Percentiles rank a stretch among this genome's conserved stretches.
These are phyloP conservation scores for Chrysomela aeneicollis DNA, from an alignment of 2,888 invertebrate species.

Conservation along the genomic window DNA sequence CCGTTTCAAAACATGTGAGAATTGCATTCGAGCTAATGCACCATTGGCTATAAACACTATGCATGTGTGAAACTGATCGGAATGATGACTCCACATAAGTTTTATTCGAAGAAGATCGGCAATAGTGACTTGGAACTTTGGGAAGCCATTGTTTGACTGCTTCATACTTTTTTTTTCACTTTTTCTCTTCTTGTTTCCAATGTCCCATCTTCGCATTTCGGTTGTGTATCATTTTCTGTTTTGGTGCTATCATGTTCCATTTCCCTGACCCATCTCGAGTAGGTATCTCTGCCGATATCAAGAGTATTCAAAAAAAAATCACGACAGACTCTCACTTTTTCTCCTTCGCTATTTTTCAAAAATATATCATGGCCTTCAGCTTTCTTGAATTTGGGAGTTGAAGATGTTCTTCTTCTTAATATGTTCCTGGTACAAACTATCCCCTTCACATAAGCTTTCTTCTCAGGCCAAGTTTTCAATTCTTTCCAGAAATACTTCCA, in stretches of 20 bases:
- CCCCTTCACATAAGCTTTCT: slow-evolving; percentile 13
- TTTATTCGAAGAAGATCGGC: slow-evolving; percentile 14
- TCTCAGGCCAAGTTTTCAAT: slow-evolving; percentile 14
- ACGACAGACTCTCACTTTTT: slow-evolving; percentile 15
- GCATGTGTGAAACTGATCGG: too few relatives aligned
- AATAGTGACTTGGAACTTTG: slow-evolving; percentile 22
- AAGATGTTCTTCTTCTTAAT: neutral
- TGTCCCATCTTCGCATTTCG: slow-evolving; percentile 2
- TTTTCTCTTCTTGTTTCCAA: too few relatives aligned
- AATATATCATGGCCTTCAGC: slow-evolving; percentile 6
- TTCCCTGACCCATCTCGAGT: slow-evolving; percentile 7
- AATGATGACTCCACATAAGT: too few relatives aligned
- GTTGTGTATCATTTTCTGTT: neutral
- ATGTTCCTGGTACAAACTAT: slow-evolving; percentile 6
- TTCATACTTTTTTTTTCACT: neutral
- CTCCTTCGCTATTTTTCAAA: slow-evolving; percentile 2
- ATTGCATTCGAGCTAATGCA: slow-evolving; percentile 17
- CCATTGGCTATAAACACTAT: too few relatives aligned
- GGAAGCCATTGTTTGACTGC: slow-evolving; percentile 8
- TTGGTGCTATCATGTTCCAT: slow-evolving; percentile 3
- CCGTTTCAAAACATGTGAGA: slow-evolving; percentile 8
- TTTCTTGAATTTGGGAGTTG: neutral
- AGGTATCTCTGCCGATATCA: slow-evolving; percentile 7
- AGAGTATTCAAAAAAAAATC: slow-evolving; percentile 15
- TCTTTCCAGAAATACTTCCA: slow-evolving; percentile 7